Base-by-base conservation (phyloP, 2,888 invertebrate species). In the Hyposoter dolosus region DNA sequence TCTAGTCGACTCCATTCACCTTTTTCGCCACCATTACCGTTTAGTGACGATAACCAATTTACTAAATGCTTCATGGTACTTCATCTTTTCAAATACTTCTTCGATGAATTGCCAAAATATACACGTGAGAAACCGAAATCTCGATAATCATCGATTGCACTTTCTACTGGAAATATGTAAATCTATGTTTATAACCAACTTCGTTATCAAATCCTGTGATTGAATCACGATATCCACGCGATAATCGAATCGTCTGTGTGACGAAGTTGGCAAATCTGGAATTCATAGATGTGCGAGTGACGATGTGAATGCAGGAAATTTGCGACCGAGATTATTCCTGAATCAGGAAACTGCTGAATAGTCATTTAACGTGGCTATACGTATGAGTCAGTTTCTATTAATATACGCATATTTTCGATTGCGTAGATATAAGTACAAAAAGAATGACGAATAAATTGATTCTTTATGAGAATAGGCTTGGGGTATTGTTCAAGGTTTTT, bases 281-380 rank as follows among this genome's bases (percentile, higher is more conserved):
- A 75, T 75, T 60, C 40, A 75, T 63, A 63, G 75, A 75, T 63
- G 75, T 23, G 10, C 40, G 75, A 63, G 43, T 60, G 43, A 45
- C 75, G 60, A 75, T 75, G n/a, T 75, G 60, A 28, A 45, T 60
- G 45, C 10, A 53, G 45, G 53, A 53, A 78, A 68, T 53, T n/a
- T 68, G 60, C n/a, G 66, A 53, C 66, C 77, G 76, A 19, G 65
- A 53, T 66, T 50, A 56, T 56, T 23, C 68, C n/a, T 23, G 56
- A 75, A 60, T 63, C 43, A 45, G 32, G 60, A 78, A 68, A 68
- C 53, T 78, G 68, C 50, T 69, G 78, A 79, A 79, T 69, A 69
- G 53, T 78, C 50, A 78, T 78, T 53, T 78, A 47, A 17, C 32
- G 15, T 53, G 56, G 9, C 23, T 28, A 43, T 53, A 23, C 15